Evolutionary conservation across 1,140 invertebrate species (phyloP).

Genomic region (Anthonomus grandis): DNA sequence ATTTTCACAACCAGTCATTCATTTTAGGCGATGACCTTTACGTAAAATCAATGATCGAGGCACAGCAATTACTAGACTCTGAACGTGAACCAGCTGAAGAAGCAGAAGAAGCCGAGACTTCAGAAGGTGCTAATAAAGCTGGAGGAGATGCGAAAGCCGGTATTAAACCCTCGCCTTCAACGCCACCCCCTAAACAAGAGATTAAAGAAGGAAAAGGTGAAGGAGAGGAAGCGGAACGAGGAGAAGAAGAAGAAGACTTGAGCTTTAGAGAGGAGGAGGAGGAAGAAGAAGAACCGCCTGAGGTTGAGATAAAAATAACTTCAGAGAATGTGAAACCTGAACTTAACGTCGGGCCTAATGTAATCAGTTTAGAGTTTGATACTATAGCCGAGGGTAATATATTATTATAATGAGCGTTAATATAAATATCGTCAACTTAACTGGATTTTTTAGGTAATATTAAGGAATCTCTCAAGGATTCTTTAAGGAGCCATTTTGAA

Average conservation of each 20-base stretch:
- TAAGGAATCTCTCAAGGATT: constrained; percentile 26
- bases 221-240: constrained; percentile 2
- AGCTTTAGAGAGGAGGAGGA: constrained; percentile 19
- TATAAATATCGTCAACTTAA: constrained; percentile 7
- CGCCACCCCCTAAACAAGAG: not conserved
- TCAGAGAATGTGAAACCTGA: constrained; percentile 37
- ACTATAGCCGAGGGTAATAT: constrained; percentile 26
- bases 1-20: not conserved
- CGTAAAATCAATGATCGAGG: constrained; percentile 17
- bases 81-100: constrained; percentile 1
- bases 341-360: constrained; percentile 43
- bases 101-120: not conserved
- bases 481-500: constrained; percentile 19
- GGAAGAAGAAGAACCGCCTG: constrained; percentile 21
- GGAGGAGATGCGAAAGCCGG: not conserved
- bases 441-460: constrained; percentile 32
- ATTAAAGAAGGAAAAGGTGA: not conserved
- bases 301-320: constrained; percentile 31
- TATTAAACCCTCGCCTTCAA: not conserved
- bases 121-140: not conserved
- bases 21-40: constrained; percentile 19
- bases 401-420: not conserved
- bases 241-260: constrained; percentile 14
- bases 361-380: constrained; percentile 33
- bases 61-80: constrained; percentile 9